A percentile compares a stretch with the other conserved stretches of the same genome.
phyloP scores from a whole-genome alignment of 2,113 vertebrate species.

The Synodontis membranacea region DNA sequence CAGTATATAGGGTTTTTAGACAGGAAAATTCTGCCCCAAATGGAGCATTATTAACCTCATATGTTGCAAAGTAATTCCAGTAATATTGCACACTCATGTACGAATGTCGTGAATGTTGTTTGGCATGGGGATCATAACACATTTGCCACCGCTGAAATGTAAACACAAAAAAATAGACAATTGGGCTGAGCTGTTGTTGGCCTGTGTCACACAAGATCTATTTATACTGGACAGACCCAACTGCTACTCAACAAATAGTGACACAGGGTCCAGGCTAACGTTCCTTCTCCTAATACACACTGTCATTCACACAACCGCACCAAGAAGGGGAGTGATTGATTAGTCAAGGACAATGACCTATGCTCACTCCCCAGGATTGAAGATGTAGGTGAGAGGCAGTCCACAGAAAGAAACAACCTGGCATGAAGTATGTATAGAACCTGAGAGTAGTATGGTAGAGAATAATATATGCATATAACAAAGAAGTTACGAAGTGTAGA shows the following conservation, averaged over 20 bases:
- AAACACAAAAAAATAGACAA: slow-evolving; percentile 10
- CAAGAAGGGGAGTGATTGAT: not conserved
- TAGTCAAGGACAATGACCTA: not conserved
- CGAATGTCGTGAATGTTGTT: not conserved
- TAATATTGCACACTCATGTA: not conserved
- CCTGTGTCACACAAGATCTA: not conserved
- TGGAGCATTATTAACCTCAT: not conserved
- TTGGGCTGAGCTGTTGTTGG: not conserved
- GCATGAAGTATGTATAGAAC: not conserved
- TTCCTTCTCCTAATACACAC: not conserved
- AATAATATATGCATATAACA: not conserved
- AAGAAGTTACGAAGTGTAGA: not conserved
- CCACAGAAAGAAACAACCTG: not conserved
- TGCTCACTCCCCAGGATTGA: not conserved
- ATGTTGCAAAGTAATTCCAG: not conserved
- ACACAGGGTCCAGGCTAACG: not conserved
- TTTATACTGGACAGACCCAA: slow-evolving; percentile 1
- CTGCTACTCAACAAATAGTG: not conserved
- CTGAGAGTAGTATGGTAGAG: not conserved
- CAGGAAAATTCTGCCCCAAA: not conserved
- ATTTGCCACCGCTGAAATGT: not conserved
- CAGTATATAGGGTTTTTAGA: not conserved
- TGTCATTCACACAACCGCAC: not conserved
- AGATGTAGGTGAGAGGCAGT: not conserved
- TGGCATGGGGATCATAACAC: not conserved